Evolutionary conservation across 2,888 invertebrate genomes (phyloP).

Genomic region (Elmis aenea): DNA sequence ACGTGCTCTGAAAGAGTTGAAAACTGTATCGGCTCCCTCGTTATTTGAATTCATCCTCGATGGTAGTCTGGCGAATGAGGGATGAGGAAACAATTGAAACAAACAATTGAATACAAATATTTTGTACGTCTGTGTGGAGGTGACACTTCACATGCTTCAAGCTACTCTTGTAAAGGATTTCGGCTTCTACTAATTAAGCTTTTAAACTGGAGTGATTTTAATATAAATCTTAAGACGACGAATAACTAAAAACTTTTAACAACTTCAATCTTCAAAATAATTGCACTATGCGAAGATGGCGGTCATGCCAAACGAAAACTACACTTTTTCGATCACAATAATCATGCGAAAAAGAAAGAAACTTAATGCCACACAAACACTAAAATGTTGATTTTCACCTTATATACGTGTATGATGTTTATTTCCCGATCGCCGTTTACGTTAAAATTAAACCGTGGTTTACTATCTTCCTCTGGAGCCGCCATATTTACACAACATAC

Average conservation of each 20-base stretch:
- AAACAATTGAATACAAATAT: conserved; percentile 18
- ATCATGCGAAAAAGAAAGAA: conserved; percentile 41
- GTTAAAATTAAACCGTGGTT: conserved; percentile 41
- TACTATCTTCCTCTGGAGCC: conserved; percentile 44
- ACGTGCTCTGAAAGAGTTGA: conserved; percentile 42
- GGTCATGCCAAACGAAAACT: conserved; percentile 43
- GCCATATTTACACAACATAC: conserved; percentile 44
- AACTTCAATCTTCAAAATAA: conserved; percentile 34
- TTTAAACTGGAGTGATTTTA: no score
- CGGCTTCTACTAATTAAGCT: conserved; percentile 29
- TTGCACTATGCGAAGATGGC: conserved; percentile 43
- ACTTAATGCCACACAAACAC: conserved; percentile 41
- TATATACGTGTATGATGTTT: conserved; percentile 43
- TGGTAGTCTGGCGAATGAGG: conserved; percentile 33
- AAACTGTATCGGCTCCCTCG: conserved; percentile 24
- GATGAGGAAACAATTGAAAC: conserved; percentile 36
- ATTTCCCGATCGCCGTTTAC: conserved; percentile 42
- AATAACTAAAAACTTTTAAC: conserved; percentile 7
- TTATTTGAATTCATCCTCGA: conserved; percentile 34
- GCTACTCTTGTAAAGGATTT: conserved; percentile 9
- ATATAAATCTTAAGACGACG: conserved; percentile 22
- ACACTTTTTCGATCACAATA: conserved; percentile 38
- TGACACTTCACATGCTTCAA: conserved; percentile 28
- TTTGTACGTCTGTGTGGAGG: conserved; percentile 28
- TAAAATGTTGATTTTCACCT: conserved; percentile 43